Evolutionary conservation across 2,113 vertebrate species (phyloP), one percentile per base, ranked within the genome.

Genomic region (Emydocephalus ijimae): DNA sequence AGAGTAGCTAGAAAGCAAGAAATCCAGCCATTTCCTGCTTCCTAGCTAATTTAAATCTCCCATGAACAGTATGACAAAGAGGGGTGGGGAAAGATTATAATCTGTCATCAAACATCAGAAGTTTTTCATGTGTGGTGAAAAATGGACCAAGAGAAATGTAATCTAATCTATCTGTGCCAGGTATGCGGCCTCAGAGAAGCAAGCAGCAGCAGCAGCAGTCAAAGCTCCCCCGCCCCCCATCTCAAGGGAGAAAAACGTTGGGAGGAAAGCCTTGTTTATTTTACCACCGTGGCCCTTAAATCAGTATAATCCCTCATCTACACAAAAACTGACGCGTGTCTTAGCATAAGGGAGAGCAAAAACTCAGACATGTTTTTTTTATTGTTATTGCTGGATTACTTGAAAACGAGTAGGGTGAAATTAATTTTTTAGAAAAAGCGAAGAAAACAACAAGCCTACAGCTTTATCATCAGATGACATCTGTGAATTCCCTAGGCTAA

Each of bases 401-500:
- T 93, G 43, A 91, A 96, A 95, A 92, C 18, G 5, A 93, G 10
- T 29, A 88, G 4, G 81, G 43, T 92, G 95, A 94, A 26, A 45
- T 43, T 92, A 89, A 8, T 92, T 94, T 94, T 92, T 92, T 23
- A 21, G 18, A 59, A 45, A 56, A 74, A 86, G 8, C 52, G n/a
- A 61, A 45, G 4, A 48, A 26, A 61, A 48, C 48, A 85, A 48
- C 50, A 43, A 48, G 59, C 26, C 74, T 69, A 93, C 45, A 91
- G 91, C 2, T 81, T 91, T 92, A 26, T 93, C 87, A 23, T 93
- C 59, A 93, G 55, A 57, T 94, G 89, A 95, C 54, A 93, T 48
- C 85, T 95, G 43, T 93, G 94, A 94, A 94, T 45, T 94, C 52
- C 92, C 39, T 89, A 92, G 91, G 87, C 5, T 95, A 96, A 92